Percentiles rank a stretch among this genome's conserved stretches.
These are phyloP conservation scores for Schizaphis graminum DNA, from an alignment of 2,888 invertebrate species.

Conservation along the genomic window DNA sequence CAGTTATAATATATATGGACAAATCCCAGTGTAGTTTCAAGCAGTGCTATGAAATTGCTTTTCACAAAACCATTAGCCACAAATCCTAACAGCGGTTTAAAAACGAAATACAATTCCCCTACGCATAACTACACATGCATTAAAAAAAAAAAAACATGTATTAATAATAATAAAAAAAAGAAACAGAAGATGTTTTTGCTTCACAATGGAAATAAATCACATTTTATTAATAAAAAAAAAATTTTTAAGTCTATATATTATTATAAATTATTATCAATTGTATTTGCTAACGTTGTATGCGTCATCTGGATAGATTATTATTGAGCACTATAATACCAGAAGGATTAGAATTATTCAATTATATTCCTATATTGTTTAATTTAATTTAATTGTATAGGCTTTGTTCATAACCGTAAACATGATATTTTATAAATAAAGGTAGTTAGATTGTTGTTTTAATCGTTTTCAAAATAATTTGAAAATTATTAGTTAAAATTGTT, in stretches of 20 bases:
- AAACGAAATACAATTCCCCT: constrained; percentile 37
- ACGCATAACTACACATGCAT: constrained; percentile 41
- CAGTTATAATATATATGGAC: not conserved
- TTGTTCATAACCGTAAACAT: not conserved
- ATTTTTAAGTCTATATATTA: not conserved
- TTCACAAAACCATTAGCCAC: constrained; percentile 45
- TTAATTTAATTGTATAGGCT: not conserved
- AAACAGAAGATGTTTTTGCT: constrained; percentile 10
- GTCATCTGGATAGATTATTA: not conserved
- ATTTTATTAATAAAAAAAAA: constrained; percentile 11
- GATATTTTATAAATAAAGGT: not conserved
- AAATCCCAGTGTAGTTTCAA: not conserved
- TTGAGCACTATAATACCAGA: not conserved
- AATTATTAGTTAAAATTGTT: constrained; percentile 1
- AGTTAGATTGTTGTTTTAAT: not conserved
- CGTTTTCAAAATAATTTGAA: not conserved
- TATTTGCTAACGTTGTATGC: not conserved
- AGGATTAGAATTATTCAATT: not conserved
- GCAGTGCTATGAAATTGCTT: constrained; percentile 46
- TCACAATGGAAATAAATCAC: not conserved
- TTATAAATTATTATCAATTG: constrained; percentile 6
- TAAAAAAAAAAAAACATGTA: constrained; percentile 13
- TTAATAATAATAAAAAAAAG: constrained; percentile 13
- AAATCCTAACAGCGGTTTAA: constrained; percentile 17
- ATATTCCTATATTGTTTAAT: not conserved